Conservation (phyloP, 2,888 invertebrate species). For the Tinea pellionella region DNA sequence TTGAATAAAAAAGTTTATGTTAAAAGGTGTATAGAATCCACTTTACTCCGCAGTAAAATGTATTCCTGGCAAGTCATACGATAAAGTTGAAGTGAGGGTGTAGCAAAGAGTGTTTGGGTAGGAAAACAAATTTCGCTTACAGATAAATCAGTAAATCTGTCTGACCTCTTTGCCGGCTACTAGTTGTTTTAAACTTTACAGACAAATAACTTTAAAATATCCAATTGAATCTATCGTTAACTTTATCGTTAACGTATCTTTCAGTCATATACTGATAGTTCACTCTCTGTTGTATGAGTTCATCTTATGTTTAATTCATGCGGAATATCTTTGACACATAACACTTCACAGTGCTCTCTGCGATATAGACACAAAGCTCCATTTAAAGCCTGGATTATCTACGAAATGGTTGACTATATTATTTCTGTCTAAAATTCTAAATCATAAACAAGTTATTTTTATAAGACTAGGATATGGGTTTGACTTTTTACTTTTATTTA, state of each 20-base stretch:
- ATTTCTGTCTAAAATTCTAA: too few relatives aligned
- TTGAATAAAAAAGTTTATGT: neutral
- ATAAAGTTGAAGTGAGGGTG: neutral
- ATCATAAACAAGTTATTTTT: neutral
- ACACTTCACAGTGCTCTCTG: neutral
- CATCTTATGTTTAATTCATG: neutral
- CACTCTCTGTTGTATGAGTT: neutral
- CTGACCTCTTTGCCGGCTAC: neutral
- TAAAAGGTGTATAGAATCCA: neutral
- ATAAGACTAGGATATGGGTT: neutral
- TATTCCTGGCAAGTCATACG: neutral
- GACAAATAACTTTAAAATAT: neutral
- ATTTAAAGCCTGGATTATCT: neutral
- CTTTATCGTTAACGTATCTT: too few relatives aligned
- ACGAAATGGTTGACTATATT: neutral
- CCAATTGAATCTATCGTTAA: neutral
- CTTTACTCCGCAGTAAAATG: neutral
- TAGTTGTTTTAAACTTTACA: neutral
- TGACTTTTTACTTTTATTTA: neutral
- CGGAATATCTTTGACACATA: neutral
- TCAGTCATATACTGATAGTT: too few relatives aligned
- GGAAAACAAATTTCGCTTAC: neutral
- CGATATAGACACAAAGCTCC: neutral
- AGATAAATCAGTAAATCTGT: neutral
- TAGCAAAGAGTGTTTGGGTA: neutral